These are phyloP conservation scores for Prosapia bicincta DNA, from an alignment of 2,888 invertebrate genomes.

Conservation along the genomic window DNA sequence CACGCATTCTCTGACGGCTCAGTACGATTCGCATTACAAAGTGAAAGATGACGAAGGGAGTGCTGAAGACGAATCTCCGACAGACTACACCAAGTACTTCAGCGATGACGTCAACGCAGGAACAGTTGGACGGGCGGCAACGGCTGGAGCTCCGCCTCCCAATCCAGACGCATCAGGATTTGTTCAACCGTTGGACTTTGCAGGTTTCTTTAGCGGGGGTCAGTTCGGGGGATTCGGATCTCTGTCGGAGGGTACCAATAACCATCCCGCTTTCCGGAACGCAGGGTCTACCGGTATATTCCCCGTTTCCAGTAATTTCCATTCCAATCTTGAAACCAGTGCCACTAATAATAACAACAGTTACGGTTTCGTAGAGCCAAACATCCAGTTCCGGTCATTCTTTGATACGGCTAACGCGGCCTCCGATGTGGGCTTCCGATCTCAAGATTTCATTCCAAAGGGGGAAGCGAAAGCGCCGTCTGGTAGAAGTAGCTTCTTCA, in stretches of 20 bases:
- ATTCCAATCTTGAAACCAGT: background rate
- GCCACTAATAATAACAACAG: slow-evolving; percentile 6
- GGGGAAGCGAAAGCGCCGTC: background rate
- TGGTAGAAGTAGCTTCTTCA: background rate
- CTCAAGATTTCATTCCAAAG: slow-evolving; percentile 10
- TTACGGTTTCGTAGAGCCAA: slow-evolving; percentile 16
- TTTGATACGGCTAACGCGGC: slow-evolving; percentile 10
- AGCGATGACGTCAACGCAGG: background rate
- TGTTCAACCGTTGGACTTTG: slow-evolving; percentile 27
- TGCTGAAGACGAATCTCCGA: slow-evolving; percentile 27
- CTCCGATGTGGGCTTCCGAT: slow-evolving; percentile 9
- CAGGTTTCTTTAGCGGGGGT: slow-evolving; percentile 15
- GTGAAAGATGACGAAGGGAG: slow-evolving; percentile 30
- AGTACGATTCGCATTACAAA: slow-evolving; percentile 23
- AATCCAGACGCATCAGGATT: slow-evolving; percentile 12
- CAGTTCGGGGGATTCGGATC: slow-evolving; percentile 6
- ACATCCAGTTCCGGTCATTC: slow-evolving; percentile 19
- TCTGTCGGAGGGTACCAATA: background rate
- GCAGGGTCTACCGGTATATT: background rate
- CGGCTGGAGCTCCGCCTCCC: background rate
- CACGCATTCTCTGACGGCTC: background rate
- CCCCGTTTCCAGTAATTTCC: background rate
- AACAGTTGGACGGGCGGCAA: background rate
- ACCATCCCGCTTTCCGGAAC: background rate
- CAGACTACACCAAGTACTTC: slow-evolving; percentile 26